A percentile compares a stretch with the other conserved stretches of the same genome.
Conservation (phyloP, 2,797 vertebrate species). For the Rhinoraja longicauda region DNA sequence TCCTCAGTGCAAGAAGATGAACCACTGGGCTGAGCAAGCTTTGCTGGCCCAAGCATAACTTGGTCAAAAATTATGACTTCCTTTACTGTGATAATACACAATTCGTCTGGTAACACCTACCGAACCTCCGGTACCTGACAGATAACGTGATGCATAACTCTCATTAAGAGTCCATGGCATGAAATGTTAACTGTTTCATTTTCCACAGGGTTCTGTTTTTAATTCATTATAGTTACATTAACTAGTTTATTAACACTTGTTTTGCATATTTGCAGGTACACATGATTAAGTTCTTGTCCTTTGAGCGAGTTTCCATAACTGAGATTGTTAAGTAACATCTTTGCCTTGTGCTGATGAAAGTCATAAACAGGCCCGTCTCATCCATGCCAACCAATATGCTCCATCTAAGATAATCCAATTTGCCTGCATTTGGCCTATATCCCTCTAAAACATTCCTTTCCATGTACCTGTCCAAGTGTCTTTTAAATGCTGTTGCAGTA, state of each 20-base stretch:
- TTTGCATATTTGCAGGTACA: neutral
- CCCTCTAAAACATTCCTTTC: too few relatives aligned
- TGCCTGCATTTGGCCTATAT: too few relatives aligned
- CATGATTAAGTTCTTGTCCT: neutral
- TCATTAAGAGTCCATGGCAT: too few relatives aligned
- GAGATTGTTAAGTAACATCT: neutral
- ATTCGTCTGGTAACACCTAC: neutral
- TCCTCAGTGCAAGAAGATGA: neutral
- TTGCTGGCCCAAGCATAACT: neutral
- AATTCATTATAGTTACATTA: neutral
- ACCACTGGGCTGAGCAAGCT: neutral
- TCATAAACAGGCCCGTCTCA: neutral
- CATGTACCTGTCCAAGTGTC: too few relatives aligned
- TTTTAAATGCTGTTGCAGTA: too few relatives aligned
- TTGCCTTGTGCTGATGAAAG: neutral
- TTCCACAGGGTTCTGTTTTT: too few relatives aligned
- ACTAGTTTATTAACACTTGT: neutral
- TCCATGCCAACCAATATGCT: too few relatives aligned
- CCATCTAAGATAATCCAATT: too few relatives aligned
- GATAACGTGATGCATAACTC: neutral
- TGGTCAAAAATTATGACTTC: neutral
- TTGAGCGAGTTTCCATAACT: neutral
- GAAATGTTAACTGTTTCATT: too few relatives aligned
- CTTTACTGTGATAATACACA: neutral
- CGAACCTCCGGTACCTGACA: neutral